These are phyloP conservation scores for Cenopis cana DNA, from an alignment of 2,888 invertebrate genomes.

Conservation along the genomic window DNA sequence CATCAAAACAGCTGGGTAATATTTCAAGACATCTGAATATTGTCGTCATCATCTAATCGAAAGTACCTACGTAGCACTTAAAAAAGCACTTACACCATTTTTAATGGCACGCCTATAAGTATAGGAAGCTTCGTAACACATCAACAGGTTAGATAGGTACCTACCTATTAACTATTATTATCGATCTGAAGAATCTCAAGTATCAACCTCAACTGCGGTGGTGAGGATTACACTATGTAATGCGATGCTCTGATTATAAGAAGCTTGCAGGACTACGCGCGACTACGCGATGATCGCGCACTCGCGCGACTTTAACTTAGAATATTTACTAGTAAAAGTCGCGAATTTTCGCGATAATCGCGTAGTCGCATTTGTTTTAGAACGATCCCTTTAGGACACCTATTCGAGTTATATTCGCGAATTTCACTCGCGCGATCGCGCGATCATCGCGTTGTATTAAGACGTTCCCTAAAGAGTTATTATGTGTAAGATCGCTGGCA, in stretches of 20 bases:
- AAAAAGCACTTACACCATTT: background rate
- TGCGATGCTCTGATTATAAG: conserved; percentile 24
- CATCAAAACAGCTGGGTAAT: background rate
- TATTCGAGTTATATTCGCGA: no score
- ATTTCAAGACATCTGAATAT: background rate
- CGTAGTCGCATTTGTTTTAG: no score
- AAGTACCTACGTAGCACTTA: background rate
- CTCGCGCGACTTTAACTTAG: no score
- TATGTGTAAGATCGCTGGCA: no score
- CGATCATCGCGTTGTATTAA: no score
- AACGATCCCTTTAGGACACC: no score
- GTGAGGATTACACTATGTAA: conserved; percentile 28
- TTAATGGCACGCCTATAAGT: background rate
- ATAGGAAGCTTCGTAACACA: conserved; percentile 37
- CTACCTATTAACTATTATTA: conserved; percentile 41
- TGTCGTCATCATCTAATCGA: background rate
- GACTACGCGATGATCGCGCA: no score
- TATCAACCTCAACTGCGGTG: conserved; percentile 47
- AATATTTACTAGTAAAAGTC: no score
- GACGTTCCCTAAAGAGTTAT: no score
- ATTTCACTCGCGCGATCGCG: no score
- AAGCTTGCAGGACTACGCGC: background rate
- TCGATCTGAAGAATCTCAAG: conserved; percentile 47
- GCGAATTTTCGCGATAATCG: no score
- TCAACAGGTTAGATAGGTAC: conserved; percentile 36